Conservation (phyloP, 2,888 invertebrate genomes). For the Germaria angustata region DNA sequence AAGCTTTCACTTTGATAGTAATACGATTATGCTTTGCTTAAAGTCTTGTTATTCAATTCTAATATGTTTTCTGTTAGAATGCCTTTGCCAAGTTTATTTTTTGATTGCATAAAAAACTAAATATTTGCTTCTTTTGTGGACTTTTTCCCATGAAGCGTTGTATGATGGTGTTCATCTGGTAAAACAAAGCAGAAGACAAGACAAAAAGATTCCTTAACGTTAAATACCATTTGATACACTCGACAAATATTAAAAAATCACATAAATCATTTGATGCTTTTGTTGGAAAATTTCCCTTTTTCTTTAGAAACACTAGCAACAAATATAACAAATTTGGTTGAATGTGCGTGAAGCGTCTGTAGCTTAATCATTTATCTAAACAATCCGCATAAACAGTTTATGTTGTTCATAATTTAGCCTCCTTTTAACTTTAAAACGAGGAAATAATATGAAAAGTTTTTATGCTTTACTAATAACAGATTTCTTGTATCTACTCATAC, state of each 20-base stretch:
- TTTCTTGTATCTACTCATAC: background rate
- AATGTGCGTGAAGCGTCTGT: no score
- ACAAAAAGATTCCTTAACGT: constrained; percentile 29
- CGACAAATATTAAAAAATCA: constrained; percentile 45
- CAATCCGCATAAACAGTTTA: constrained; percentile 5
- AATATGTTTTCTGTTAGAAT: no score
- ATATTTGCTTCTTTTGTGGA: background rate
- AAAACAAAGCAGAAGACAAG: constrained; percentile 11
- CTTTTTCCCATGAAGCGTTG: background rate
- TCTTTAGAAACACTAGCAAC: constrained; percentile 23
- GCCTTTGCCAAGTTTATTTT: no score
- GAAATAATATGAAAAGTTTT: constrained; percentile 15
- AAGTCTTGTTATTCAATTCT: no score
- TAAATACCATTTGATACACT: constrained; percentile 52
- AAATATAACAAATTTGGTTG: no score
- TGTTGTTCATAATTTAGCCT: constrained; percentile 45
- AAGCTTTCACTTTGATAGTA: no score
- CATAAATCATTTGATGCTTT: constrained; percentile 48
- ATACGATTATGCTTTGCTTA: no score
- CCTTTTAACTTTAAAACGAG: constrained; percentile 34
- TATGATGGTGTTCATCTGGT: background rate
- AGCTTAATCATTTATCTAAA: constrained; percentile 25
- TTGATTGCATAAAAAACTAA: no score
- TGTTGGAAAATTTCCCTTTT: constrained; percentile 27
- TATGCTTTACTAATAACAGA: constrained; percentile 48